phyloP scores from a whole-genome alignment of 1,140 invertebrate species.

The Teleopsis dalmanni region DNA sequence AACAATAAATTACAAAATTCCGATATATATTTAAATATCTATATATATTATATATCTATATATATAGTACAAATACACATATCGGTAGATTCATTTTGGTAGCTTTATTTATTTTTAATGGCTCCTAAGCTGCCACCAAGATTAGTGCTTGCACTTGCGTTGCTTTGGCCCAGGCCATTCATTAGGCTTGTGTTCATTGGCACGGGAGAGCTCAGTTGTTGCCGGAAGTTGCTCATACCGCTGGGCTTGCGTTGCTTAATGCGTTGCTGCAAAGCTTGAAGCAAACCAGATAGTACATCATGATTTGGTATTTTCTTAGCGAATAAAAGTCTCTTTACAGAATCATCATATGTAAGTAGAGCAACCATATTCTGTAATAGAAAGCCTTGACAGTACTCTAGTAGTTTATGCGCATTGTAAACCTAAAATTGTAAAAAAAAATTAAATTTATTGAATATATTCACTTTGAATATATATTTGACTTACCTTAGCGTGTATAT shows the following conservation, averaged over 20 bases:
- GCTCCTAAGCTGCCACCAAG: not conserved
- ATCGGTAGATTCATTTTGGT: not conserved
- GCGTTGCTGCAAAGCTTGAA: slow-evolving; percentile 70
- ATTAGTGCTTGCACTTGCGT: not conserved
- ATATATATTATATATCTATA: no score
- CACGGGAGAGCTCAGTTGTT: slow-evolving; percentile 20
- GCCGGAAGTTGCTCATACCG: slow-evolving; percentile 27
- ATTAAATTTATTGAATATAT: not conserved
- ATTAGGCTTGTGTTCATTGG: not conserved
- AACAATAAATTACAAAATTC: no score
- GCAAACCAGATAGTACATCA: slow-evolving; percentile 74
- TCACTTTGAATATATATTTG: not conserved
- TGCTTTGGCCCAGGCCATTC: not conserved
- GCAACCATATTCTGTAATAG: slow-evolving; percentile 88
- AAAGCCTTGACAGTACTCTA: slow-evolving; percentile 87
- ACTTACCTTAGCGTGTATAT: slow-evolving; percentile 84
- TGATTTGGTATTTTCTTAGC: slow-evolving; percentile 85
- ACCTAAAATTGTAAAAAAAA: slow-evolving; percentile 50
- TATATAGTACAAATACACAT: no score
- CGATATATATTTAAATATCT: no score
- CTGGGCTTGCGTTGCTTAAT: slow-evolving; percentile 51
- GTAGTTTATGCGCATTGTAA: slow-evolving; percentile 74
- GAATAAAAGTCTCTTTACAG: slow-evolving; percentile 78
- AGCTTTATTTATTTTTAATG: not conserved
- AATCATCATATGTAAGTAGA: slow-evolving; percentile 83